Conservation (phyloP, 2,888 invertebrate genomes). For the Seira sanloemensis region DNA sequence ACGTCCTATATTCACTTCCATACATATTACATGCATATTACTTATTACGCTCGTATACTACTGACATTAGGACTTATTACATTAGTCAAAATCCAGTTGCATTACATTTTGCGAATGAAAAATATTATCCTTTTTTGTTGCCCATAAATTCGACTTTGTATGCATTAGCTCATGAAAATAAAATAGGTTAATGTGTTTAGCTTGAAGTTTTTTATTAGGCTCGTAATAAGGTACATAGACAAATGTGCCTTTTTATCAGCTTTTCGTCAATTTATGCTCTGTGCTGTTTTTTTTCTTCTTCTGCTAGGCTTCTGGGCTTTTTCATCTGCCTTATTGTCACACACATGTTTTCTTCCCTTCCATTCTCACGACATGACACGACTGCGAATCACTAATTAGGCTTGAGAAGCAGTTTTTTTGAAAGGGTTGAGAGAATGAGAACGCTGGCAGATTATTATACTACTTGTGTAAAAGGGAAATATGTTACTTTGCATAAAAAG, state of each 20-base stretch:
- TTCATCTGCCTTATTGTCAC: background rate
- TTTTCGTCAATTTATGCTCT: background rate
- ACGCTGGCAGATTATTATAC: no score
- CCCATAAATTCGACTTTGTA: background rate
- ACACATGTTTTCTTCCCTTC: background rate
- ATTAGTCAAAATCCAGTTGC: constrained; percentile 5
- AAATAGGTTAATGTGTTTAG: background rate
- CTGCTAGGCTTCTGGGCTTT: constrained; percentile 16
- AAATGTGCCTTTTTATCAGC: constrained; percentile 2
- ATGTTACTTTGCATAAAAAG: background rate
- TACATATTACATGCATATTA: no score
- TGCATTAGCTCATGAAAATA: background rate
- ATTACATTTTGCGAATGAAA: background rate
- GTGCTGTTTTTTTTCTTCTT: background rate
- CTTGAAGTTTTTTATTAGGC: background rate
- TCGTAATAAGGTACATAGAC: background rate
- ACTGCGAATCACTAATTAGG: background rate
- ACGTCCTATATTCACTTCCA: no score
- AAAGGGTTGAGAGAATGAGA: no score
- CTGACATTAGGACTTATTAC: background rate
- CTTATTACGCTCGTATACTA: no score
- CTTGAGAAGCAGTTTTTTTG: background rate
- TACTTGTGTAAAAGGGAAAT: background rate
- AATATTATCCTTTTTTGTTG: background rate
- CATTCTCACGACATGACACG: background rate